Conservation (phyloP, 2,797 vertebrate species). For the Sarcophilus harrisii region DNA sequence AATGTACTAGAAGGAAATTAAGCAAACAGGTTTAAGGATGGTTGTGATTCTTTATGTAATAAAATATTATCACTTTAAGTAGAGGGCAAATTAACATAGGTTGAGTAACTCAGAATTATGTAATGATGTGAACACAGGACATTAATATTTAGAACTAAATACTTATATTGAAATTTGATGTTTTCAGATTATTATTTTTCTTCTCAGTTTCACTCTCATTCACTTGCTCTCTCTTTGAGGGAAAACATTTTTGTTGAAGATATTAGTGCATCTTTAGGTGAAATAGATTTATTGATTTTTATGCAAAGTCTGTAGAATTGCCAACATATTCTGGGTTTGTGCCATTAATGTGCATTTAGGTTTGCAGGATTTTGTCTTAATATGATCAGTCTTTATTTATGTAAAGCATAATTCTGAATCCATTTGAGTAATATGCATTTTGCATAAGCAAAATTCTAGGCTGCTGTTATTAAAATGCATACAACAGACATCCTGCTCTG, state of each 20-base stretch:
- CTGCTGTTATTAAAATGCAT: slow-evolving; percentile 85
- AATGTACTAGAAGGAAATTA: slow-evolving; percentile 44
- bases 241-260: slow-evolving; percentile 68
- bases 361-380: slow-evolving; percentile 82
- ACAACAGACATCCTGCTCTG: slow-evolving; percentile 79
- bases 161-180: slow-evolving; percentile 44
- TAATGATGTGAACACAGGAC: slow-evolving; percentile 7
- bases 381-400: slow-evolving; percentile 87
- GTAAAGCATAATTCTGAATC: slow-evolving; percentile 83
- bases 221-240: slow-evolving; percentile 30
- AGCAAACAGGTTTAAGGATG: slow-evolving; percentile 33
- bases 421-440: slow-evolving; percentile 80
- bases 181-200: slow-evolving; percentile 38
- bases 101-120: slow-evolving; percentile 41
- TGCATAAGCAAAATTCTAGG: slow-evolving; percentile 79
- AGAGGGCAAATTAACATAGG: slow-evolving; percentile 52
- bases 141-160: background rate
- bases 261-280: slow-evolving; percentile 60
- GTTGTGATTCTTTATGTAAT: slow-evolving; percentile 38
- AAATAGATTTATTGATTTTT: slow-evolving; percentile 70
- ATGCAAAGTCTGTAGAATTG: slow-evolving; percentile 59
- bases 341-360: slow-evolving; percentile 77
- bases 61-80: slow-evolving; percentile 58
- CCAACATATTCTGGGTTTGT: slow-evolving; percentile 67
- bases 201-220: background rate